Evolutionary conservation across 2,888 invertebrate species (phyloP).

Genomic region (Drosophila niveifrons): DNA sequence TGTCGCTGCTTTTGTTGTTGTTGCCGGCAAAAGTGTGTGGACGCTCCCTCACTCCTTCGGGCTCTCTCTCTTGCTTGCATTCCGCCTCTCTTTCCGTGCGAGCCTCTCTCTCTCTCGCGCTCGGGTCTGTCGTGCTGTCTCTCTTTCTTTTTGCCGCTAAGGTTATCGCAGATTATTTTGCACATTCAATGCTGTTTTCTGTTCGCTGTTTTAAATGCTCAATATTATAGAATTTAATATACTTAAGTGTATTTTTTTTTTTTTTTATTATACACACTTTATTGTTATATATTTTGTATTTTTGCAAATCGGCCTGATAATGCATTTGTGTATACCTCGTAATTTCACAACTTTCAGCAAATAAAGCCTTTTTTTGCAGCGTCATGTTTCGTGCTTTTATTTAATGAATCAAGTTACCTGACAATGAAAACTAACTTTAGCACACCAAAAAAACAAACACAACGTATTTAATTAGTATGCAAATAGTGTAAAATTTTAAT

Average conservation of each 20-base stretch:
- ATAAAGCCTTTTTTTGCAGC: conserved; percentile 25
- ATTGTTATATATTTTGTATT: conserved; percentile 1
- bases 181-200: conserved; percentile 54
- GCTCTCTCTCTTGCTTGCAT: conserved; percentile 9
- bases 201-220: conserved; percentile 45
- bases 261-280: background rate
- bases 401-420: conserved; percentile 38
- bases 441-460: conserved; percentile 9
- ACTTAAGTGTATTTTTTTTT: conserved; percentile 19
- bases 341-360: conserved; percentile 48
- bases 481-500: conserved; percentile 11
- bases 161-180: conserved; percentile 71
- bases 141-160: conserved; percentile 42
- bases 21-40: conserved; percentile 43
- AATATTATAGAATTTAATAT: conserved; percentile 45
- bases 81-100: background rate
- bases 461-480: conserved; percentile 1
- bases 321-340: conserved; percentile 18
- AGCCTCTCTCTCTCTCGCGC: conserved; percentile 14
- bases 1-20: conserved; percentile 33
- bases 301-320: conserved; percentile 19
- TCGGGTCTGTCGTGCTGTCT: background rate
- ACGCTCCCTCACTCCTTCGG: conserved; percentile 27
- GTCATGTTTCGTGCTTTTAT: conserved; percentile 53
- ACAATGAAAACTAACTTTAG: conserved; percentile 15